Evolutionary conservation across 2,888 invertebrate species (phyloP), one percentile per base, ranked within the genome.

Genomic region (Nineta flava): DNA sequence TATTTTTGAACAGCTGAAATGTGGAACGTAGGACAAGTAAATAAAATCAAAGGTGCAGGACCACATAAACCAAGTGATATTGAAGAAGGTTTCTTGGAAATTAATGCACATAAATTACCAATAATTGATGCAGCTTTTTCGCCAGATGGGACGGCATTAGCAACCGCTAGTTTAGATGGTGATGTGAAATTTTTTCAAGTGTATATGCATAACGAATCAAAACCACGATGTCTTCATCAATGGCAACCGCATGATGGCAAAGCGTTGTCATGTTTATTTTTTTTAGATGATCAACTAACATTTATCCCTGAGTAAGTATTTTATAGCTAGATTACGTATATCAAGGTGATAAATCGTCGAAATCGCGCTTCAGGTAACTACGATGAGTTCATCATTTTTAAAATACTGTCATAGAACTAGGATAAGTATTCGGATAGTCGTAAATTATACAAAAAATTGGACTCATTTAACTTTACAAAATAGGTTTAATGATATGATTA

Each of bases 241-340:
- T 94, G 96, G 95, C 79, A 81, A 61, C 95, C 96, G 1, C 95
- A 96, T 63, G 83, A 77, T 42, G 92, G 92, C 5, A 80, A 83
- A 60, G 83, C 92, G 0, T 76, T 96, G 51, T 86, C 87, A 34
- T 87, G 83, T 19, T 74, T 96, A n/a, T 86, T 90, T 68, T 96
- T 96, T 68, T 74, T 96, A 5, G 96, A 96, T 66, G 90, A 95
- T 66, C 83, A 91, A 61, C 84, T 86, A 59, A 81, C 83, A 60
- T 83, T 80, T 53, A 76, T 76, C 53, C 73, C 82, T 0, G 85
- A 86, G 86, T 86, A 67, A 79, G 82, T 75, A 9, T 12, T 15
- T 34, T 26, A 26, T 7, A 26, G 7, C 7, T 40, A 2, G 13
- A 2, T 9, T 40, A 13, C 3, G 9, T 3, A 1, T 40, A 5